Conservation (phyloP, 53 echinoderm and acorn worm species). For the Apostichopus leukothele region DNA sequence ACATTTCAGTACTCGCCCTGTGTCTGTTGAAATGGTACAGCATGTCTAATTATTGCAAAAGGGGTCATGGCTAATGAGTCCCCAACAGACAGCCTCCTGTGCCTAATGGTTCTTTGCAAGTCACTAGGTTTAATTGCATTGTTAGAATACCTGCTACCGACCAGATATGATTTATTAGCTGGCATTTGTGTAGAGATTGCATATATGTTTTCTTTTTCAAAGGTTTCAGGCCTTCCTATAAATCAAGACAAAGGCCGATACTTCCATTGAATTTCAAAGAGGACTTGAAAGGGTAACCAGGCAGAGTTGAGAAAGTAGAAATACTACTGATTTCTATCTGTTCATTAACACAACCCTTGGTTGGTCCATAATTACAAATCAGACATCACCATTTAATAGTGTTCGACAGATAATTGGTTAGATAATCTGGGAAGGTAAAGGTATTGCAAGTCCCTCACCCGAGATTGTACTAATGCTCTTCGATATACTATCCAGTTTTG, state of each 20-base stretch:
- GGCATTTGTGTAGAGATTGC: slow-evolving; percentile 41
- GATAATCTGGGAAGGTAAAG: not conserved
- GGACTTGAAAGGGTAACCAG: slow-evolving; percentile 23
- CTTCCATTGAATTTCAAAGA: slow-evolving; percentile 15
- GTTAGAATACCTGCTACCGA: slow-evolving; percentile 31
- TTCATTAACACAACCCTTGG: not conserved
- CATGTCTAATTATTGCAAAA: slow-evolving; percentile 8
- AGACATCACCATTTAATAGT: too few relatives aligned
- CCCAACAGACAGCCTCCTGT: slow-evolving; percentile 26
- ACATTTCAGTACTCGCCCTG: too few relatives aligned
- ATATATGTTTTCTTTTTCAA: slow-evolving; percentile 37
- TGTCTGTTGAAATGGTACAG: not conserved
- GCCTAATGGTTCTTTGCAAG: slow-evolving; percentile 28
- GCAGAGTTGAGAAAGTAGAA: not conserved
- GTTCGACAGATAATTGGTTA: too few relatives aligned
- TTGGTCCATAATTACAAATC: too few relatives aligned
- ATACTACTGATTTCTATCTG: slow-evolving; percentile 28
- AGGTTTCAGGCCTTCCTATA: slow-evolving; percentile 29
- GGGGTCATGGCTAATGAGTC: slow-evolving; percentile 24
- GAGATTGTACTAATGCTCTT: not conserved
- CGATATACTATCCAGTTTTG: too few relatives aligned
- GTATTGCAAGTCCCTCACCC: not conserved
- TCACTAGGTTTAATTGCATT: slow-evolving; percentile 35
- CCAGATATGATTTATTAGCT: slow-evolving; percentile 32
- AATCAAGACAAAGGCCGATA: slow-evolving; percentile 16